These are phyloP conservation scores for Drosophila birchii DNA, from an alignment of 2,888 invertebrate species.

Conservation along the genomic window DNA sequence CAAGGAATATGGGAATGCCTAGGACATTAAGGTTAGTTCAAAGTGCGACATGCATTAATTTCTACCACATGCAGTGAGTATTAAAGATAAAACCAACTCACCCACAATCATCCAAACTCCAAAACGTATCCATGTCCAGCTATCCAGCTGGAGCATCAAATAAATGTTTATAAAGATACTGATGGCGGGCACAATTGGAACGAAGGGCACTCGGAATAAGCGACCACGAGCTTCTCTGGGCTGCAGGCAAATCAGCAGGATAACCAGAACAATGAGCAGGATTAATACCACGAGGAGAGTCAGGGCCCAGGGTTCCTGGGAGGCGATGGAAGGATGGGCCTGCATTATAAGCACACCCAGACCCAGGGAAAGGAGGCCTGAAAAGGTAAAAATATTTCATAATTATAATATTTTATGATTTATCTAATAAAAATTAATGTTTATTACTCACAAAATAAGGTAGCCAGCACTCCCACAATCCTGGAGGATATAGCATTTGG, in stretches of 20 bases:
- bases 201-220: slow-evolving; percentile 90
- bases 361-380: slow-evolving; percentile 78
- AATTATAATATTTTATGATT: neutral
- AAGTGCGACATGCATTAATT: slow-evolving; percentile 68
- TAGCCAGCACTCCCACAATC: slow-evolving; percentile 79
- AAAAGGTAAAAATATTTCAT: neutral
- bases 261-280: slow-evolving; percentile 61
- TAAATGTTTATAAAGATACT: slow-evolving; percentile 94
- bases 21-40: slow-evolving; percentile 43
- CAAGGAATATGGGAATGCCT: slow-evolving; percentile 82
- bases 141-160: slow-evolving; percentile 92
- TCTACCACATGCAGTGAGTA: slow-evolving; percentile 48
- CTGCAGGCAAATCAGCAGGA: slow-evolving; percentile 81
- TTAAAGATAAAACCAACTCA: slow-evolving; percentile 83
- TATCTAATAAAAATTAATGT: neutral
- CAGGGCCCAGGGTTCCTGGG: slow-evolving; percentile 77
- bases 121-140: slow-evolving; percentile 93
- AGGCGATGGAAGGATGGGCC: slow-evolving; percentile 69
- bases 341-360: slow-evolving; percentile 80
- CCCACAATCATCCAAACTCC: slow-evolving; percentile 93
- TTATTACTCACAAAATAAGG: slow-evolving; percentile 77
- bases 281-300: slow-evolving; percentile 65
- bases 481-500: slow-evolving; percentile 78
- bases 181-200: slow-evolving; percentile 92
- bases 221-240: slow-evolving; percentile 76